Evolutionary conservation across 2,797 vertebrate species (phyloP), one percentile per base, ranked within the genome.

Genomic region (Gymnoscopelus microlampas): DNA sequence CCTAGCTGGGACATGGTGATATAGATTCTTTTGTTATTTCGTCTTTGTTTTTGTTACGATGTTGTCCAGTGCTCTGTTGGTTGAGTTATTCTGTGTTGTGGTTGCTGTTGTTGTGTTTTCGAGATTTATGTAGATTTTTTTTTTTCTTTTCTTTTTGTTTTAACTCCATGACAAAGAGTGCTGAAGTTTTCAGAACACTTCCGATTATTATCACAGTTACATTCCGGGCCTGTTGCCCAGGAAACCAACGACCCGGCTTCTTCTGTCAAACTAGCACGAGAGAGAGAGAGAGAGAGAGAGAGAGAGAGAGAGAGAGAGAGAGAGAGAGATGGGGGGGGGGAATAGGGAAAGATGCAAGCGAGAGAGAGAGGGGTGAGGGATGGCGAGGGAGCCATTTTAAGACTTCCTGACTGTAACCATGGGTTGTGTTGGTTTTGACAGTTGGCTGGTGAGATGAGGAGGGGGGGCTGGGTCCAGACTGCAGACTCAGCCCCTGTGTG

Each of bases 1-100:
- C 81, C 66, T n/a, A n/a, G n/a, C n/a, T 83, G 67, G 60, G 66
- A 82, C 73, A 81, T 76, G 80, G 82, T 84, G 79, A 81, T 79
- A 75, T 76, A 71, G 50, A 82, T 63, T 74, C 15, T 74, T 57
- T 66, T 63, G 62, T 84, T 67, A 23, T 54, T 29, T 79, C 81
- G 49, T 60, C 77, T 65, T 71, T 53, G 3, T 71, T 78, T 69
- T 58, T 79, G 71, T 75, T 57, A 66, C 72, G 56, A 75, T n/a
- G 66, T 76, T 29, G 35, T n/a, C 75, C 50, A 68, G 12, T 71
- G 59, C 57, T 67, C 9, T 69, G 60, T 73, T 67, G 58, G 35
- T 49, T 60, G 60, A 65, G 39, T 70, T 19, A 53, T 83, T 68
- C 32, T 47, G 44, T 54, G 74, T 53, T 49, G n/a, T 78, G 74